phyloP scores from a whole-genome alignment of 2,888 invertebrate species.

The Petrophora chlorosata region DNA sequence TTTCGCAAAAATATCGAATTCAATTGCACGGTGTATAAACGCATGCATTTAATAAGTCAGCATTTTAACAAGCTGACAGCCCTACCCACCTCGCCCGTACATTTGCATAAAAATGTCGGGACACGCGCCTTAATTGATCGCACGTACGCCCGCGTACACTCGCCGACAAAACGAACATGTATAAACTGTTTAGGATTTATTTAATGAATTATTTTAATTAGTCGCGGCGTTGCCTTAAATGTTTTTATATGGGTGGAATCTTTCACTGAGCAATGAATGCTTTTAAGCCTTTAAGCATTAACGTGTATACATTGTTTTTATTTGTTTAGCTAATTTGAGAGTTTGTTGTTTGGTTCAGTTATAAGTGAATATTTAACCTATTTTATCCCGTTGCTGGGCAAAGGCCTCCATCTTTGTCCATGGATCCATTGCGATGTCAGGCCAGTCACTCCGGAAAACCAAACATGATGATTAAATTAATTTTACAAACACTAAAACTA shows the following conservation, averaged over 20 bases:
- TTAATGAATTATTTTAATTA: conserved; percentile 37
- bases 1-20: too few species aligned
- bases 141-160: conserved; percentile 38
- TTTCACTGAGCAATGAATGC: conserved; percentile 1
- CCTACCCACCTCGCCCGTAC: conserved; percentile 27
- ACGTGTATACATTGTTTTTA: conserved; percentile 16
- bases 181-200: conserved; percentile 27
- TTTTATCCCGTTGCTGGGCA: too few species aligned
- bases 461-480: too few species aligned
- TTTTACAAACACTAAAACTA: too few species aligned
- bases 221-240: conserved; percentile 28
- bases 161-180: conserved; percentile 29
- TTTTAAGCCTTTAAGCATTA: background rate
- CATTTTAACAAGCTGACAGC: conserved; percentile 12
- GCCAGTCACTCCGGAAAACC: too few species aligned
- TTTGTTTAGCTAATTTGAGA: conserved; percentile 11
- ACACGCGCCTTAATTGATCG: conserved; percentile 76
- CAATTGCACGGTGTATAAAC: background rate
- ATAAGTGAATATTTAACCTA: too few species aligned
- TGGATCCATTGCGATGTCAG: too few species aligned
- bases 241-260: conserved; percentile 15
- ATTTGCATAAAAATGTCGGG: conserved; percentile 77
- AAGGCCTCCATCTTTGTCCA: background rate
- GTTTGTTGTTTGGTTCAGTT: background rate
- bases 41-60: background rate